Base-by-base conservation (phyloP, 2,113 vertebrate species). In the Syrrhaptes paradoxus region DNA sequence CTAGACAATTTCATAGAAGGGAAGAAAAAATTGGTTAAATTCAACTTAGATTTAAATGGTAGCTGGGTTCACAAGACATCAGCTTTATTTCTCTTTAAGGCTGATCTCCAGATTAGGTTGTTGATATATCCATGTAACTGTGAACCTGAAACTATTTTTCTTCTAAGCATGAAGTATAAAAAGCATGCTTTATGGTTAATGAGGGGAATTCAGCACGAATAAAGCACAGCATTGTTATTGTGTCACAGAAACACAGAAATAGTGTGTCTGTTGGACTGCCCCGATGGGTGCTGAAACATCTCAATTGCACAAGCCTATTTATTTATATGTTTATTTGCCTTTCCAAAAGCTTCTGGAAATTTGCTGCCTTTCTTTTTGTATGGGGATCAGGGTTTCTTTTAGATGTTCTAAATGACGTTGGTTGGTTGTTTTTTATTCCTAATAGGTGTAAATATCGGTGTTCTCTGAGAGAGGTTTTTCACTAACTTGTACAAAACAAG, bases 201-300 rank as follows among this genome's bases (percentile, higher is more conserved):
- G 92, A 87, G 73, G 21, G 70, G 57, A 91, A 89, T 93, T 92
- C 68, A 63, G 79, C 76, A 92, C 73, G 87, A 89, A 89, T 87
- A 91, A 93, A 18, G 54, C 80, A 68, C 34, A 52, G 31, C 45
- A 7, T 80, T 90, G 45, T 92, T 87, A 46, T 5, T 46, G n/a
- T 90, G 49, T 63, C 61, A 87, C 80, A 85, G 78, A 77, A 89
- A 58, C 41, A 41, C 41, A 14, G 41, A 41, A 41, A 41, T 41
- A 41, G 41, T 41, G 38, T 41, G 41, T 41, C 41, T 41, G 38
- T 68, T 90, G 29, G 19, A 16, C 59, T 83, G 52, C 32, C 76
- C 51, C 91, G 43, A 26, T 34, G 59, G 13, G 7, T 74, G 57
- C 59, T 85, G 79, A 63, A 92, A 71, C 12, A 75, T 28, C 34